A percentile compares a stretch with the other conserved stretches of the same genome.
Evolutionary conservation across 2,888 invertebrate species (phyloP).

Genomic region (Drosophila greeni): DNA sequence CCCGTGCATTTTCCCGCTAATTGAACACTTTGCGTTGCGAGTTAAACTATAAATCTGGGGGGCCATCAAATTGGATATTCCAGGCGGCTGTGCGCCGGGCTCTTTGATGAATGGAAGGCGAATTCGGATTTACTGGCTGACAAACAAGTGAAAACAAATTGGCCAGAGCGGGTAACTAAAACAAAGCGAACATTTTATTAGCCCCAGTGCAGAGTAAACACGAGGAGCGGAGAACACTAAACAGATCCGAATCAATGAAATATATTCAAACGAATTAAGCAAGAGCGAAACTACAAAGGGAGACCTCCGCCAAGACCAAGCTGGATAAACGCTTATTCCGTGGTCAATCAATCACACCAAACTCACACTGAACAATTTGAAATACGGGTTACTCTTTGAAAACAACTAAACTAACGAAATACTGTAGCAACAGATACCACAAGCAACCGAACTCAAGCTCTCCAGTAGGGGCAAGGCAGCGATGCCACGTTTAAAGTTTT

Average conservation of each 20-base stretch:
- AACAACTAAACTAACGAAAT: constrained; percentile 31
- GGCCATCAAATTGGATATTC: constrained; percentile 25
- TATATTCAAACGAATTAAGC: constrained; percentile 17
- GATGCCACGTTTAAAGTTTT: constrained; percentile 34
- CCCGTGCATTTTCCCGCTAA: constrained; percentile 9
- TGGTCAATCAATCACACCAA: constrained; percentile 37
- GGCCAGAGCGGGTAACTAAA: constrained; percentile 23
- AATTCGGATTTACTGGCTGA: constrained; percentile 30
- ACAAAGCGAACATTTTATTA: constrained; percentile 39
- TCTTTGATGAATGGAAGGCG: constrained; percentile 28
- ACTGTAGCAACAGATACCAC: constrained; percentile 37
- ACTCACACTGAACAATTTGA: constrained; percentile 55
- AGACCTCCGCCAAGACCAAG: constrained; percentile 6
- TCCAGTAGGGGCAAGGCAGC: constrained; percentile 5
- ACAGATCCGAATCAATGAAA: constrained; percentile 25
- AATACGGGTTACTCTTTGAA: constrained; percentile 66
- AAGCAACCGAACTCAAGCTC: constrained; percentile 21
- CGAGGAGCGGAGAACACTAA: constrained; percentile 23
- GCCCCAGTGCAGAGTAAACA: constrained; percentile 36
- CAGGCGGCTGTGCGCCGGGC: constrained; percentile 10
- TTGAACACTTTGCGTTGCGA: constrained; percentile 18
- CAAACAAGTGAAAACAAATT: constrained; percentile 32
- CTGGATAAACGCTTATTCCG: constrained; percentile 15
- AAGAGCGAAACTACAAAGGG: neutral
- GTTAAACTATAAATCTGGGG: constrained; percentile 28